A percentile compares a stretch with the other conserved stretches of the same genome.
These are phyloP conservation scores for Cydia fagiglandana DNA, from an alignment of 1,140 invertebrate species.

Conservation along the genomic window DNA sequence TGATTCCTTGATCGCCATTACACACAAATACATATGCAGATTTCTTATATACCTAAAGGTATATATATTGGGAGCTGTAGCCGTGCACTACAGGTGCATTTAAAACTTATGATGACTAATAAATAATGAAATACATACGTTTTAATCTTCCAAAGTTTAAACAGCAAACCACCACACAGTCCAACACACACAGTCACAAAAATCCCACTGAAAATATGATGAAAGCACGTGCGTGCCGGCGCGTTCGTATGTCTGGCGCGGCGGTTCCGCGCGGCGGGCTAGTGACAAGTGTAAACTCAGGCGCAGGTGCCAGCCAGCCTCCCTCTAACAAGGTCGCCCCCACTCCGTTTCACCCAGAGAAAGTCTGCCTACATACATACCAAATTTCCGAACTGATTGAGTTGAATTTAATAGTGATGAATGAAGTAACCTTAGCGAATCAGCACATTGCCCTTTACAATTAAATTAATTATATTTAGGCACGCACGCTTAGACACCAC, in stretches of 20 bases:
- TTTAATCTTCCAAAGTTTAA: constrained; percentile 17
- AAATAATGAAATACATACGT: constrained; percentile 1
- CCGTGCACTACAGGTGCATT: too few species aligned
- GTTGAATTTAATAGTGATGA: constrained; percentile 68
- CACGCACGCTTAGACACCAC: too few species aligned
- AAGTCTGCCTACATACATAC: constrained; percentile 78
- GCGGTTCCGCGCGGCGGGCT: constrained; percentile 61
- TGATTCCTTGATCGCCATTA: constrained; percentile 3
- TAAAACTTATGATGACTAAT: not conserved
- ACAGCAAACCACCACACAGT: constrained; percentile 47
- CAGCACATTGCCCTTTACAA: not conserved
- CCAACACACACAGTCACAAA: constrained; percentile 64
- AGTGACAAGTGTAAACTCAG: constrained; percentile 68
- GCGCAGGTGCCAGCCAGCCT: constrained; percentile 73
- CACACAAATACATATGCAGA: not conserved
- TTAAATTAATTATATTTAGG: not conserved
- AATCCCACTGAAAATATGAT: constrained; percentile 49
- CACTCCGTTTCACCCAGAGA: constrained; percentile 74
- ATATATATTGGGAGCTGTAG: not conserved
- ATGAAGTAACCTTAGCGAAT: constrained; percentile 42
- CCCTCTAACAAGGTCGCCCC: constrained; percentile 76
- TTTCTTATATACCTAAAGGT: not conserved
- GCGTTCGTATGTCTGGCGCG: constrained; percentile 44
- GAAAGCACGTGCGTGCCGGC: constrained; percentile 54
- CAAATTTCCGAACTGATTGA: constrained; percentile 77